These are phyloP conservation scores for Bubo scandiacus DNA, from an alignment of 2,113 vertebrate genomes.

Conservation along the genomic window DNA sequence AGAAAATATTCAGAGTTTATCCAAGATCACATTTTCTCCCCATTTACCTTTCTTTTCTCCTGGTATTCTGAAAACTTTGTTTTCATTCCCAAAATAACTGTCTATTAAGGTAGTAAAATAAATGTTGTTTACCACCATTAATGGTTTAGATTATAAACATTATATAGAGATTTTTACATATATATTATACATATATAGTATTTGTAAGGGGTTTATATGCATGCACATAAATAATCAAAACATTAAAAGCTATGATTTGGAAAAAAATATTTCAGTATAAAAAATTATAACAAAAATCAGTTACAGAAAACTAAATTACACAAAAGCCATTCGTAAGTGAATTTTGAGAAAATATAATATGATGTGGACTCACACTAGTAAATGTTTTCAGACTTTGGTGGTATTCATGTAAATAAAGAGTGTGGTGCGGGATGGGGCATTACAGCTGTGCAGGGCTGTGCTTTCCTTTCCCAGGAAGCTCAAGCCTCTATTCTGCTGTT, in stretches of 20 bases:
- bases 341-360: not conserved
- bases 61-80: not conserved
- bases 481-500: not conserved
- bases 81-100: not conserved
- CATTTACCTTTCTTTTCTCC: not conserved
- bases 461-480: not conserved
- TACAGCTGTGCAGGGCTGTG: not conserved
- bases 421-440: not conserved
- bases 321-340: not conserved
- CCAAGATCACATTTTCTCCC: not conserved
- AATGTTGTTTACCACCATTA: not conserved
- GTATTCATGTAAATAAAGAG: rapidly evolving
- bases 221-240: not conserved
- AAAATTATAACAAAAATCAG: not conserved
- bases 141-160: not conserved
- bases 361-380: not conserved
- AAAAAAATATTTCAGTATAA: not conserved
- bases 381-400: not conserved
- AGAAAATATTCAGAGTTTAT: not conserved
- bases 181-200: not conserved
- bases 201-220: not conserved
- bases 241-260: not conserved
- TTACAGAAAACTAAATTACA: not conserved
- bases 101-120: not conserved
- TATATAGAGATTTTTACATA: not conserved